Percentiles rank a stretch among this genome's conserved stretches.
Evolutionary conservation across 2,113 vertebrate genomes (phyloP).

Genomic region (Galemys pyrenaicus): DNA sequence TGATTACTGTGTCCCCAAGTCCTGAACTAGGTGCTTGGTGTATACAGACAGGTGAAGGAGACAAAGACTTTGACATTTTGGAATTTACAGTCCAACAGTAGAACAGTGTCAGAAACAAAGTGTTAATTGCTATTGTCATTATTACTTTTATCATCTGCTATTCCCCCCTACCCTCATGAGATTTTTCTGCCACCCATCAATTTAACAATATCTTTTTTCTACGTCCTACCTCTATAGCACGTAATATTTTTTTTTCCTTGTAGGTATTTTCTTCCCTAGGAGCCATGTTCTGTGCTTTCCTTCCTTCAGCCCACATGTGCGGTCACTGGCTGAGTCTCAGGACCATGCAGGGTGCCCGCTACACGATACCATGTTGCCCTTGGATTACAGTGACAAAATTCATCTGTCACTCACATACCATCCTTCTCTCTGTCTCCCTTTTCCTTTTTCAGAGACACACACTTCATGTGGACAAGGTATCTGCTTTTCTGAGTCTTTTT

Average conservation of each 20-base stretch:
- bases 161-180: background rate
- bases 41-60: background rate
- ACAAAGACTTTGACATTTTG: background rate
- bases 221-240: background rate
- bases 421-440: background rate
- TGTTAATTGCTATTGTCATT: background rate
- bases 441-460: background rate
- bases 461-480: background rate
- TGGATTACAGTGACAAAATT: background rate
- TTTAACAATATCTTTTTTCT: background rate
- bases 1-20: background rate
- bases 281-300: background rate
- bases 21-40: background rate
- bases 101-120: background rate
- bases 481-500: constrained; percentile 27
- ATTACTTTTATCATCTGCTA: background rate
- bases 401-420: background rate
- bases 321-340: background rate
- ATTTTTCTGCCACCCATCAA: background rate
- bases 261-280: background rate
- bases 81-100: background rate
- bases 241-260: background rate
- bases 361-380: background rate
- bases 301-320: background rate
- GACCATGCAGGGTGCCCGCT: background rate